phyloP scores from a whole-genome alignment of 2,113 vertebrate species.

The Ochotona curzoniae region DNA sequence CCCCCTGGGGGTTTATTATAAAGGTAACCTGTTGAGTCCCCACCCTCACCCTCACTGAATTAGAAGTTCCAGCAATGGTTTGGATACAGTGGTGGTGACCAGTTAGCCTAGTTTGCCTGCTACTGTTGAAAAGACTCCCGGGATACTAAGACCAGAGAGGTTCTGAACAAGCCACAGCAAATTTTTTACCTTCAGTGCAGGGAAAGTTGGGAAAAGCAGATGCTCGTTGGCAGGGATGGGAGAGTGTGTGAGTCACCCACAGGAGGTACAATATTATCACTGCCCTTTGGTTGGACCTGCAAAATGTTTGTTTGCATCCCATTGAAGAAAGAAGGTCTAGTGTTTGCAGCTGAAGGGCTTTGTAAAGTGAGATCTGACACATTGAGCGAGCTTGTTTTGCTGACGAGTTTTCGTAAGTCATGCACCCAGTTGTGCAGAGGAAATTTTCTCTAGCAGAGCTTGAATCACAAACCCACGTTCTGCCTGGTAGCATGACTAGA shows the following conservation, averaged over 20 bases:
- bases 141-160: neutral
- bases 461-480: neutral
- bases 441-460: neutral
- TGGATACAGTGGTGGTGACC: neutral
- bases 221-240: neutral
- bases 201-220: neutral
- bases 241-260: slow-evolving; percentile 26
- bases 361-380: neutral
- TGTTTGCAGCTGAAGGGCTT: slow-evolving; percentile 18
- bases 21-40: neutral
- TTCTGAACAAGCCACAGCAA: neutral
- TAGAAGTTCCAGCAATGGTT: neutral
- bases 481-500: neutral
- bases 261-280: neutral
- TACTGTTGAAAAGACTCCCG: neutral
- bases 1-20: neutral
- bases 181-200: neutral
- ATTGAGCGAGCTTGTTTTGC: neutral
- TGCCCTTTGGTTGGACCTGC: neutral
- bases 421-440: neutral
- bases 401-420: neutral
- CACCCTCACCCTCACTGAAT: neutral
- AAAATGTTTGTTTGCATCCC: neutral
- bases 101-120: neutral
- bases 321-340: neutral